Conservation (phyloP, 1,140 invertebrate species). For the Diachasmimorpha longicaudata region DNA sequence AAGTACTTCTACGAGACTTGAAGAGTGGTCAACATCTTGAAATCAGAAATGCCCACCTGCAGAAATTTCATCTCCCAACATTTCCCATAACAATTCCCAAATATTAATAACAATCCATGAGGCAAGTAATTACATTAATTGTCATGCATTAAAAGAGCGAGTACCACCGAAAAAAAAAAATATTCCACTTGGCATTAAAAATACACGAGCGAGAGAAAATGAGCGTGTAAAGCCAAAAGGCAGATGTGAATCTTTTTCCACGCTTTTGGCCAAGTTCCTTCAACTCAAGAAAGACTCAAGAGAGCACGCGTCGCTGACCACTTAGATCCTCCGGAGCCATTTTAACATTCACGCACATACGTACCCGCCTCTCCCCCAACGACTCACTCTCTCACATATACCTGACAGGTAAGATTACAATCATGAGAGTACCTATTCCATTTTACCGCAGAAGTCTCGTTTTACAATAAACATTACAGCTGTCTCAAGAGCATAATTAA, state of each 20-base stretch:
- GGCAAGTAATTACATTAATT: slow-evolving; percentile 41
- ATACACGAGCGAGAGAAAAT: not conserved
- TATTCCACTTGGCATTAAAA: not conserved
- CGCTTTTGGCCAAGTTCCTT: slow-evolving; percentile 1
- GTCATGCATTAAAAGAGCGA: slow-evolving; percentile 2
- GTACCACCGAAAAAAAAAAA: not conserved
- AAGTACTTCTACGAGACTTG: no score
- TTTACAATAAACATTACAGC: slow-evolving; percentile 11
- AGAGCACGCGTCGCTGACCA: slow-evolving; percentile 7
- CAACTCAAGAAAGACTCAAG: not conserved
- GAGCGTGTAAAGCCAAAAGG: slow-evolving; percentile 2
- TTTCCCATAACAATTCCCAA: not conserved
- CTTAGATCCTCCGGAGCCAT: not conserved
- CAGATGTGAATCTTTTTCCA: slow-evolving; percentile 5
- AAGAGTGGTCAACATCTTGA: no score
- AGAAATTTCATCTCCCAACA: not conserved
- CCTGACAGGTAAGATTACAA: slow-evolving; percentile 20
- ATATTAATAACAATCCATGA: slow-evolving; percentile 35
- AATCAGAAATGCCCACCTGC: not conserved
- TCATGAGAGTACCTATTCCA: not conserved
- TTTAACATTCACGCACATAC: slow-evolving; percentile 1
- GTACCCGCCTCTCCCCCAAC: not conserved
- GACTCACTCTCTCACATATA: not conserved
- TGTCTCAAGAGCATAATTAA: not conserved
- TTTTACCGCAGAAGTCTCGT: not conserved